Percentiles rank a stretch among this genome's conserved stretches.
Conservation (phyloP, 2,113 vertebrate species). For the Oryzias curvinotus region DNA sequence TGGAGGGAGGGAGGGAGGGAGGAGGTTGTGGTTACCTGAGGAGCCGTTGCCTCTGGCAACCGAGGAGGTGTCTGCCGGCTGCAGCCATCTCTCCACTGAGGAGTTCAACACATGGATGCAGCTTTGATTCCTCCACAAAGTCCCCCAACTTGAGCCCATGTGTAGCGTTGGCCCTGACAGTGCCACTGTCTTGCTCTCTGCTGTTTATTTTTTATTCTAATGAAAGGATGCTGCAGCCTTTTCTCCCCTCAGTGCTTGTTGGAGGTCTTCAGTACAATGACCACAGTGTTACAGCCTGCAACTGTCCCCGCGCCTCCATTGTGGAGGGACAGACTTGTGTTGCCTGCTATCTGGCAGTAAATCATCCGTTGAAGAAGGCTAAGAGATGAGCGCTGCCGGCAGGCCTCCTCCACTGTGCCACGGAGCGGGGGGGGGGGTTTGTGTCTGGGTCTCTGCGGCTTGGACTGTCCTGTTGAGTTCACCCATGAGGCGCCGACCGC, state of each 20-base stretch:
- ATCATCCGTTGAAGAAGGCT: conserved; percentile 43
- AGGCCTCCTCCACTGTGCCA: background rate
- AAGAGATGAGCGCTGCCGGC: conserved; percentile 7
- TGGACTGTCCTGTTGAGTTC: conserved; percentile 5
- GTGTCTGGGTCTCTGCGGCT: background rate
- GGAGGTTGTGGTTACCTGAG: conserved; percentile 44
- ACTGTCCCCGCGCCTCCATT: conserved; percentile 66
- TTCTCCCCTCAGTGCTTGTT: conserved; percentile 52
- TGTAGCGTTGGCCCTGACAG: conserved; percentile 1
- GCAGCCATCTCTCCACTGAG: background rate
- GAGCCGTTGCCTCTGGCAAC: conserved; percentile 37
- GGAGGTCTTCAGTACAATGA: conserved; percentile 65
- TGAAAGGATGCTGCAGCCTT: conserved; percentile 52
- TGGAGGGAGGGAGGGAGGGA: conserved; percentile 22
- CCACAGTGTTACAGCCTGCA: conserved; percentile 57
- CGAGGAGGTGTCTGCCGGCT: conserved; percentile 12
- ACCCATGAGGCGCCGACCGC: background rate
- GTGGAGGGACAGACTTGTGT: conserved; percentile 49
- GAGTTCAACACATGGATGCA: background rate
- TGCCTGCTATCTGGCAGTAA: conserved; percentile 47
- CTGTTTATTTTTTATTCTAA: conserved; percentile 18
- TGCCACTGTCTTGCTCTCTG: conserved; percentile 8
- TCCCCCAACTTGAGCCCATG: background rate
- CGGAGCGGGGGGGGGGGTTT: background rate
- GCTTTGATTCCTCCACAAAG: no score